Base-by-base conservation (phyloP, 92 coral and sea anemone genomes). In the Parazoanthus darwini region DNA sequence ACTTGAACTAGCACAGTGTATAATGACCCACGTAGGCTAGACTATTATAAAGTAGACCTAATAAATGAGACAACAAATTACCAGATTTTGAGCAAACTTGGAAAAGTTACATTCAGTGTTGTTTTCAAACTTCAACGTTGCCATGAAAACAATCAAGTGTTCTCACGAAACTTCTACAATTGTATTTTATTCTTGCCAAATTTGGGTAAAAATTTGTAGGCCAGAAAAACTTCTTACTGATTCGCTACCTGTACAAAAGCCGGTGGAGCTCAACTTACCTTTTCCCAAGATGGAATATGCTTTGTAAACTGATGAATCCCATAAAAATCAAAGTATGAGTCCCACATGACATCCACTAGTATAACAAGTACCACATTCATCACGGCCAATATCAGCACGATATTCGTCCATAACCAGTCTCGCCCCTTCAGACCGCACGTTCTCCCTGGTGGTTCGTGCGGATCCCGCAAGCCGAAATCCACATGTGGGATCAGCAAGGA, bases 251-350 rank as follows among this genome's bases (percentile, higher is more conserved):
- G 74, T 25, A 70, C 26, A 77, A 43, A 9, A 83, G 42, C 25
- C 35, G 36, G 22, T 67, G 36, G 8, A 13, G 25, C 26, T 63
- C 8, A 63, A 18, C 54, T 84, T 73, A 72, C 87, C 42, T 50
- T 84, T 70, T 84, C 87, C 87, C 79, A 84, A 33, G 87, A 84
- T 70, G 87, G 87, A 33, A 84, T 84, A 48, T 72, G 67, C 48
- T 84, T 84, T 70, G 87, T 84, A 71, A 92, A 92, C 33, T 89
- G 72, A 76, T 92, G 94, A 59, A 92, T 89, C 0, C 94, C 94
- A 54, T 89, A 89, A 59, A 92, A 92, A 78, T 92, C 92, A 82
- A 92, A 92, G 82, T 92, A 92, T 0, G 92, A 88, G 73, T 92
- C 89, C 8, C 86, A 88, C 22, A 68, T 9, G 87, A 92, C 66